phyloP scores from a whole-genome alignment of 2,888 invertebrate species.

The Geotrupes spiniger region DNA sequence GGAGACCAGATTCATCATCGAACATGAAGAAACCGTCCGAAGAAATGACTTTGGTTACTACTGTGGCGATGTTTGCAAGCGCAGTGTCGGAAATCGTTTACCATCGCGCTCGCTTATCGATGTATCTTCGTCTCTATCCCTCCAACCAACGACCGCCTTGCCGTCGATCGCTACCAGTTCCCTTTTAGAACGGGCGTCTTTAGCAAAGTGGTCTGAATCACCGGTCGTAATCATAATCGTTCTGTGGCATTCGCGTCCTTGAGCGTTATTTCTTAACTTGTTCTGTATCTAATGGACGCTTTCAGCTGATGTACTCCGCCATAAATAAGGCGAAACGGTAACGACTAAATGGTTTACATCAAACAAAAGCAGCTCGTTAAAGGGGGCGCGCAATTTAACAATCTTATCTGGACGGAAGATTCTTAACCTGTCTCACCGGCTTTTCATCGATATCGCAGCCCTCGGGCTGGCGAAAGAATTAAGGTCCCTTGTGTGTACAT shows the following conservation, averaged over 20 bases:
- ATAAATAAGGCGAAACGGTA: conserved; percentile 39
- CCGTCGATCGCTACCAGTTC: conserved; percentile 1
- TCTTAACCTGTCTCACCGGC: conserved; percentile 9
- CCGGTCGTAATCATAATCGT: conserved; percentile 43
- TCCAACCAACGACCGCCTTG: not conserved
- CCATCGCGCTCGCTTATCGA: not conserved
- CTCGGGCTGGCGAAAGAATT: not conserved
- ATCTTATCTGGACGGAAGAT: conserved; percentile 30
- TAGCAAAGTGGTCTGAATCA: conserved; percentile 41
- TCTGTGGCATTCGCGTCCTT: conserved; percentile 33
- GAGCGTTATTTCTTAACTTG: conserved; percentile 36
- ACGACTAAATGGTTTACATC: conserved; percentile 41
- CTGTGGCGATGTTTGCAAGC: conserved; percentile 21
- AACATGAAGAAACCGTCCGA: conserved; percentile 33
- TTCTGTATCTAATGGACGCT: conserved; percentile 41
- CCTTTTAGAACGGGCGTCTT: conserved; percentile 25
- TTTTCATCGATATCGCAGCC: too few relatives aligned
- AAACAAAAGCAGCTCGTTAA: conserved; percentile 39
- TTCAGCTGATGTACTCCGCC: conserved; percentile 36
- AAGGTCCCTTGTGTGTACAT: not conserved
- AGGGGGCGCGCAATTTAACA: conserved; percentile 30
- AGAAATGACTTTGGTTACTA: conserved; percentile 33
- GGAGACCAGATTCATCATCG: conserved; percentile 28
- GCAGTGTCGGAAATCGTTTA: conserved; percentile 5
- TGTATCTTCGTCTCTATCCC: not conserved